Conservation (phyloP, 2,797 vertebrate species). For the Sciaenops ocellatus region DNA sequence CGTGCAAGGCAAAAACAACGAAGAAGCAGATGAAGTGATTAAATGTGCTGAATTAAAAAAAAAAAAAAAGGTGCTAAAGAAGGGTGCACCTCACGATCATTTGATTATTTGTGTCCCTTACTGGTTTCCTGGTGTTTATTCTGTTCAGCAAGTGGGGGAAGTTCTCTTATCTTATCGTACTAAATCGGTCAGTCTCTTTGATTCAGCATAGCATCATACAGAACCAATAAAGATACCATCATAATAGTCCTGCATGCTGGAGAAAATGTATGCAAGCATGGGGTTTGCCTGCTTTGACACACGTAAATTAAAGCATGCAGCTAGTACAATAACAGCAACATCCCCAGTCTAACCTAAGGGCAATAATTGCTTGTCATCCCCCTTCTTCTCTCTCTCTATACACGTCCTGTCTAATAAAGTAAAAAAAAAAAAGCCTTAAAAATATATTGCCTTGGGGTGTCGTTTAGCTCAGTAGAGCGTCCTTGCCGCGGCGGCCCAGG, state of each 20-base stretch:
- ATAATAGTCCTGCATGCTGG: not conserved
- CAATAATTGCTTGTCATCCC: not conserved
- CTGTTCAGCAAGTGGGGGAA: not conserved
- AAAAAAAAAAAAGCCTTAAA: not conserved
- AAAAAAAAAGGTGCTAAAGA: not conserved
- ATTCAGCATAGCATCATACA: not conserved
- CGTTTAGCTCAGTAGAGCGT: too few species aligned
- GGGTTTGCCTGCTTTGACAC: not conserved
- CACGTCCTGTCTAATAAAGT: not conserved
- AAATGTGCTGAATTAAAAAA: conserved; percentile 1
- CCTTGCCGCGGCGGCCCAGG: too few species aligned
- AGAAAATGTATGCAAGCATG: not conserved
- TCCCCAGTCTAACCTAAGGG: not conserved
- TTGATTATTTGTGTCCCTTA: not conserved
- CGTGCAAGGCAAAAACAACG: not conserved
- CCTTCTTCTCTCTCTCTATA: not conserved
- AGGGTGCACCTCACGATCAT: not conserved
- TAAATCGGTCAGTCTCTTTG: not conserved
- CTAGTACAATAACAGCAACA: not conserved
- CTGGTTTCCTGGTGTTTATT: not conserved
- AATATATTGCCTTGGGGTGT: not conserved
- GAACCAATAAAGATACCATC: not conserved
- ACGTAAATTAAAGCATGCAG: too few species aligned
- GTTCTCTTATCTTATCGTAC: not conserved
- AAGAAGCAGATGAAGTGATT: not conserved